Base-by-base conservation (phyloP, 2,797 vertebrate genomes). In the Pelochelys cantorii region DNA sequence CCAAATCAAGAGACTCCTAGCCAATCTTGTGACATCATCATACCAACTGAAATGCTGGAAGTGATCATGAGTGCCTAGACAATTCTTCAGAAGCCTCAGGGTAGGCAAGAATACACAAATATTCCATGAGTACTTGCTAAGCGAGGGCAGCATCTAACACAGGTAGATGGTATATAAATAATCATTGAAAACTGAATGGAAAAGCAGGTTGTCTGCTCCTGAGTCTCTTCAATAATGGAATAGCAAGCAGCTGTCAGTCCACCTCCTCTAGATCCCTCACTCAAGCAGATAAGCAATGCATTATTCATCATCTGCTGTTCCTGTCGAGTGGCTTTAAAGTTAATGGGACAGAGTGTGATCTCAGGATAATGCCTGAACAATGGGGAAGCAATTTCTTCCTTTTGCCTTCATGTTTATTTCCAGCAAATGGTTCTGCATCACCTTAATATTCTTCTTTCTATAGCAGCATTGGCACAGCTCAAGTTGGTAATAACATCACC, bases 221-320 rank as follows among this genome's bases (percentile, higher is more conserved):
- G 54, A 88, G 60, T 91, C 88, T 97, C 92, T 86, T 95, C 93
- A 96, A 95, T 94, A 95, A 94, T 89, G 85, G 93, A 97, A 90
- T 83, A 90, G 95, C 22, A 96, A 90, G 90, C 94, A 96, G 91
- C 93, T 97, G 97, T 89, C 91, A 91, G 91, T 81, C 87, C 80
- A 82, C 17, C 25, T 97, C 93, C 95, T 93, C 42, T 0, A 71
- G 60, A 91, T 71, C 87, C 88, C 74, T 90, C 1, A 1, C 90
- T 94, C 84, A 81, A 93, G 91, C 91, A 95, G 92, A 53, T 94
- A 96, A 90, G 53, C 87, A 42, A 88, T 96, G 5, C 93, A 84
- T 95, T 96, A 96, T 93, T 95, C 93, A 95, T 93, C 90, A 90
- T 81, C 84, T 90, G 75, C 84, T 90, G 90, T 92, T 1, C 9